Conservation (phyloP, 2,797 vertebrate species). For the Sebastes hubbsi region DNA sequence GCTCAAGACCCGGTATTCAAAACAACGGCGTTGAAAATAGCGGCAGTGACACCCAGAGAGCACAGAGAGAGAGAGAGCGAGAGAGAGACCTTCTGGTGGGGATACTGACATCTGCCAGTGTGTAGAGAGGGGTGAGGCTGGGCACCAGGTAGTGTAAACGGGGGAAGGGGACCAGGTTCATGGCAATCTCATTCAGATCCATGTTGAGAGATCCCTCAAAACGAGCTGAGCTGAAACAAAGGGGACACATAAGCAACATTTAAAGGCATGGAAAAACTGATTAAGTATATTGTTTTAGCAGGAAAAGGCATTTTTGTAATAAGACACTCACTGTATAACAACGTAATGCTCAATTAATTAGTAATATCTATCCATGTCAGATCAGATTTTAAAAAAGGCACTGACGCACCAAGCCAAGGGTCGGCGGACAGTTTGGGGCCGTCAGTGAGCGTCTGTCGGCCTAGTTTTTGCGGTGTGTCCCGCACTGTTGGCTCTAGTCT, state of each 20-base stretch:
- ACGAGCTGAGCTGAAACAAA: conserved; percentile 88
- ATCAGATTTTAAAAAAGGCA: neutral
- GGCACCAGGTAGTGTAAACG: conserved; percentile 94
- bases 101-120: conserved; percentile 88
- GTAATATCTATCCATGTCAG: neutral
- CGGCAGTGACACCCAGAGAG: neutral
- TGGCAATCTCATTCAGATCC: conserved; percentile 97
- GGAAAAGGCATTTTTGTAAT: neutral
- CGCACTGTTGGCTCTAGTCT: no score
- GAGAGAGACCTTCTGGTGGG: conserved; percentile 87
- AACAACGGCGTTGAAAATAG: conserved; percentile 39
- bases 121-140: conserved; percentile 94
- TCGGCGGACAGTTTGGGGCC: no score
- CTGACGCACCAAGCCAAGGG: no score
- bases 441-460: no score
- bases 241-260: neutral
- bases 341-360: neutral
- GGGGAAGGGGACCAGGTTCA: conserved; percentile 98
- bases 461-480: no score
- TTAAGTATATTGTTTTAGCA: neutral
- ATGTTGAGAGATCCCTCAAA: conserved; percentile 98
- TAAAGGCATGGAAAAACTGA: neutral
- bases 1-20: neutral
- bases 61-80: neutral
- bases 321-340: neutral